Evolutionary conservation across 92 coral and sea anemone species (phyloP).

Genomic region (Paramuricea clavata): DNA sequence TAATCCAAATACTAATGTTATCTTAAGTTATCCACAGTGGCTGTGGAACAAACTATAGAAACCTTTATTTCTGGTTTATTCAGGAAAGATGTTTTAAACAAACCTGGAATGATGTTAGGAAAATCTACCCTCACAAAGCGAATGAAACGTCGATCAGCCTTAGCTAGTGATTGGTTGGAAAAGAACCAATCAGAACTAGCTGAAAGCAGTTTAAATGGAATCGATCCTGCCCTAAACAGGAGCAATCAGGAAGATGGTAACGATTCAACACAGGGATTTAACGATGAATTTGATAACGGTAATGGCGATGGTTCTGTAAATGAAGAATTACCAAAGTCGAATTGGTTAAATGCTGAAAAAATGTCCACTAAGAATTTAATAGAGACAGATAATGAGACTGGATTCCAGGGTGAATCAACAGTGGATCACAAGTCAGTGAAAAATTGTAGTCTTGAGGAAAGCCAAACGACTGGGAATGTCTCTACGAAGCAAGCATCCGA

Average conservation of each 20-base stretch:
- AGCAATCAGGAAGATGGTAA: background rate
- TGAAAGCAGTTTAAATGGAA: conserved; percentile 11
- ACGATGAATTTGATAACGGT: background rate
- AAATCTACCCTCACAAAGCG: conserved; percentile 27
- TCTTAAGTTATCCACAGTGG: too few relatives aligned
- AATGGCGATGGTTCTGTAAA: background rate
- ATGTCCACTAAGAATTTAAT: background rate
- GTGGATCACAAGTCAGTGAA: background rate
- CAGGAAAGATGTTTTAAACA: conserved; percentile 16
- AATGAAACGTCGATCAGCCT: conserved; percentile 65
- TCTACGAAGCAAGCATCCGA: too few relatives aligned
- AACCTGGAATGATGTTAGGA: conserved; percentile 46
- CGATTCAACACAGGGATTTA: background rate
- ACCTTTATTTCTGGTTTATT: too few relatives aligned
- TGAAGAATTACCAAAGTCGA: background rate
- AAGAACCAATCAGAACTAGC: conserved; percentile 67
- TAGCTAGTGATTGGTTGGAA: conserved; percentile 77
- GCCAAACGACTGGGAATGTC: too few relatives aligned
- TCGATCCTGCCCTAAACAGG: background rate
- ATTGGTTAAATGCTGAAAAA: background rate
- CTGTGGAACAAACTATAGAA: too few relatives aligned
- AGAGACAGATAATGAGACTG: background rate
- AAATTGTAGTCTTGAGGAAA: background rate
- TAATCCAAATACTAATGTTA: too few relatives aligned
- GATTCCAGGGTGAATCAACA: background rate